Evolutionary conservation across 2,888 invertebrate genomes (phyloP).

Genomic region (Lamellibrachia columna): DNA sequence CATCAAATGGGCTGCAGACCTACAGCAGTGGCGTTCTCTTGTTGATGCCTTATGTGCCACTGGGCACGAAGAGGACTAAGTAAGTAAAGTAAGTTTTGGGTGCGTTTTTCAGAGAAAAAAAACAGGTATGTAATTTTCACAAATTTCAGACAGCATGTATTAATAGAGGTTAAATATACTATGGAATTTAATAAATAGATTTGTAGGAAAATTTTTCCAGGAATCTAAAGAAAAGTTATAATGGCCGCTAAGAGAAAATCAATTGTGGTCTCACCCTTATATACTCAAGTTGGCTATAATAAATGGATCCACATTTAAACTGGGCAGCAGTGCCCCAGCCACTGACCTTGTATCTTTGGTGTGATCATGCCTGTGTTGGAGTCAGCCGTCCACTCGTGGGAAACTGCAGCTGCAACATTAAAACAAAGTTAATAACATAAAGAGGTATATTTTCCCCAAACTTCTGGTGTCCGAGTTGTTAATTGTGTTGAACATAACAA

Average conservation of each 20-base stretch:
- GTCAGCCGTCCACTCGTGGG: constrained; percentile 80
- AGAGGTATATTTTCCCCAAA: not conserved
- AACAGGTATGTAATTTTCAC: no score
- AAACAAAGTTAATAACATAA: not conserved
- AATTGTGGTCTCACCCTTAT: no score
- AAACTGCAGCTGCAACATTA: constrained; percentile 63
- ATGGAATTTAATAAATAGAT: no score
- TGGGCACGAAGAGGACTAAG: no score
- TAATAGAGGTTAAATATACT: no score
- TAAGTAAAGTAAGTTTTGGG: no score
- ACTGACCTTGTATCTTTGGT: constrained; percentile 74
- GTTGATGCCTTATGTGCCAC: no score
- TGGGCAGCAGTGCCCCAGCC: not conserved
- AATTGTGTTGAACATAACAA: not conserved
- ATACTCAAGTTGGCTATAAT: not conserved
- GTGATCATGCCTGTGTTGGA: constrained; percentile 77
- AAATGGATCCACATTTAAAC: not conserved
- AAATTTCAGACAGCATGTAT: no score
- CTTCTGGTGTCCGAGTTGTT: not conserved
- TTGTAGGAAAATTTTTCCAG: no score
- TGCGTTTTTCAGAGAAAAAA: no score
- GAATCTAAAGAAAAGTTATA: not conserved
- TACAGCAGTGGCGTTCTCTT: no score
- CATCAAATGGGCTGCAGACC: no score
- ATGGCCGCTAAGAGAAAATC: not conserved